These are phyloP conservation scores for Pitangus sulphuratus DNA, from an alignment of 2,797 vertebrate genomes.

Conservation along the genomic window DNA sequence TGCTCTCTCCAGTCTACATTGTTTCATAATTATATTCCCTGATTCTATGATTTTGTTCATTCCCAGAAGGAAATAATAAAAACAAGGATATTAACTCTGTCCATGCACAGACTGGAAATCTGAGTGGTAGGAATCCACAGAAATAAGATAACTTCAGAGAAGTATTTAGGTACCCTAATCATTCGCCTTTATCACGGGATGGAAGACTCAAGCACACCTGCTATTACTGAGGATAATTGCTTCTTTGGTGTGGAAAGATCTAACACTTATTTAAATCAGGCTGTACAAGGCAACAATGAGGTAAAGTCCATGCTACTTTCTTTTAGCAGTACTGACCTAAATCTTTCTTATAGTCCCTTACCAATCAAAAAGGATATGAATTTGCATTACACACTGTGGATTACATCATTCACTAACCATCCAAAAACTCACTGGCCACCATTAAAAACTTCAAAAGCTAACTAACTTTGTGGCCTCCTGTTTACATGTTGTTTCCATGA, in stretches of 20 bases:
- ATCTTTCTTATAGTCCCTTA: neutral
- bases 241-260: neutral
- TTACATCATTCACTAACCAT: neutral
- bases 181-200: neutral
- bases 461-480: neutral
- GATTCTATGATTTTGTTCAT: neutral
- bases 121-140: neutral
- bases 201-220: neutral
- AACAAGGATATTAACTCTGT: neutral
- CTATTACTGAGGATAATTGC: neutral
- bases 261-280: neutral
- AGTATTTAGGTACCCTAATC: neutral
- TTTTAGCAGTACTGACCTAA: neutral
- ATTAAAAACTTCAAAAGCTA: neutral
- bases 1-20: neutral
- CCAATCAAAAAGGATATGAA: neutral
- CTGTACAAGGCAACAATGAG: neutral
- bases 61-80: neutral
- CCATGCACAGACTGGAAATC: neutral
- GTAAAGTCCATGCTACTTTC: neutral
- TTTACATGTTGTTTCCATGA: neutral
- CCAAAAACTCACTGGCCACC: neutral
- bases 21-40: neutral
- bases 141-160: neutral
- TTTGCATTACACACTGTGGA: neutral